Base-by-base conservation (phyloP, 2,113 vertebrate species). In the Pseudonaja textilis region DNA sequence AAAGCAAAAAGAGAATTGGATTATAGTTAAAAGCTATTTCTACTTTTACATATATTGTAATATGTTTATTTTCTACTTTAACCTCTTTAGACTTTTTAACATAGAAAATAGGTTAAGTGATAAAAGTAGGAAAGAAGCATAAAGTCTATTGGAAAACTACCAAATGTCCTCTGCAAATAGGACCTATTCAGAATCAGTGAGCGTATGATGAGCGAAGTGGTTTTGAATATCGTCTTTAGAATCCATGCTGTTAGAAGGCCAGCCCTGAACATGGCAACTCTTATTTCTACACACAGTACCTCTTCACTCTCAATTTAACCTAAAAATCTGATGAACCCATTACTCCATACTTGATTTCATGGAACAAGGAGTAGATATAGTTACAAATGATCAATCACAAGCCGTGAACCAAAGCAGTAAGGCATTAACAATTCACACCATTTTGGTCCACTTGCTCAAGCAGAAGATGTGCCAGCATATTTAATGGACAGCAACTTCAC, bases 281-380 rank as follows among this genome's bases (percentile, higher is more conserved):
- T 98, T 98, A 98, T 98, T 98, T 98, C 97, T 97, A 98, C 98
- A 98, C 98, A 98, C 98, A 98, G 98, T 98, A 98, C 98, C 98
- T 98, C 98, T 98, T 99, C 98, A 99, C 98, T 99, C 98, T 99
- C 98, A 98, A 98, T 98, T 99, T 99, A 98, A 98, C 98, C 98
- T 98, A 97, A 98, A 98, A 98, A 98, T 98, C 98, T 98, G 98
- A 99, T 98, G 98, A 99, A 98, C 98, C 98, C 98, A 97, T 98
- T 98, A 98, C 97, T 98, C 97, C 98, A 98, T 98, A 98, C 98
- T 98, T 98, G 98, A 99, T 98, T 99, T 98, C 98, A 98, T 98
- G 98, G 98, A 98, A 98, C 98, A 98, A 98, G 98, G 98, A 98
- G 97, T 98, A 98, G 98, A 98, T 98, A 98, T 98, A 98, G 98